Conservation (phyloP, 1,140 invertebrate species). For the Heliconius hermathena region DNA sequence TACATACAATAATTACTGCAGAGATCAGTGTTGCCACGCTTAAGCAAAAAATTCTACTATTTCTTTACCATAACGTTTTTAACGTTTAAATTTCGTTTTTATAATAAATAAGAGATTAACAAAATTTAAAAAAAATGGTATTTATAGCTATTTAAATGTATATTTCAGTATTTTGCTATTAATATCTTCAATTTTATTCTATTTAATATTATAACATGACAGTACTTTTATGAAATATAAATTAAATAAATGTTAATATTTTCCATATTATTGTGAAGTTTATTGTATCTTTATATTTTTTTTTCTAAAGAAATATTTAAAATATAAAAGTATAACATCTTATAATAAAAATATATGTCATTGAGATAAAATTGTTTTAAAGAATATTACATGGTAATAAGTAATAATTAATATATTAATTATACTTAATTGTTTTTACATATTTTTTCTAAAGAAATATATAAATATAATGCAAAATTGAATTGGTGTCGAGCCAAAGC, state of each 20-base stretch:
- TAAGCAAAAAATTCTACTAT: constrained; percentile 46
- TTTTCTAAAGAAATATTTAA: too few relatives aligned
- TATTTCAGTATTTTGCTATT: not conserved
- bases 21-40: constrained; percentile 65
- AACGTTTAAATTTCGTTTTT: not conserved
- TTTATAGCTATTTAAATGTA: not conserved
- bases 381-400: not conserved
- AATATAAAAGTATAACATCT: too few relatives aligned
- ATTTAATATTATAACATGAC: too few relatives aligned
- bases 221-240: too few relatives aligned
- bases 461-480: too few relatives aligned
- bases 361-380: not conserved
- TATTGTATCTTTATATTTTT: too few relatives aligned
- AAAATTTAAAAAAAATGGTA: too few relatives aligned
- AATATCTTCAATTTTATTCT: not conserved
- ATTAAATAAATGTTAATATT: not conserved
- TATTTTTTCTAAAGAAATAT: too few relatives aligned
- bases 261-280: not conserved
- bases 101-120: not conserved
- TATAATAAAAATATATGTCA: not conserved
- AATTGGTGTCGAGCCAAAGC: too few relatives aligned
- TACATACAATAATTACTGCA: constrained; percentile 80
- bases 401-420: not conserved
- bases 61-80: constrained; percentile 34
- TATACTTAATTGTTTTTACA: too few relatives aligned